A percentile compares a stretch with the other conserved stretches of the same genome.
Evolutionary conservation across 2,113 vertebrate species (phyloP).

Genomic region (Brienomyrus longianalis): DNA sequence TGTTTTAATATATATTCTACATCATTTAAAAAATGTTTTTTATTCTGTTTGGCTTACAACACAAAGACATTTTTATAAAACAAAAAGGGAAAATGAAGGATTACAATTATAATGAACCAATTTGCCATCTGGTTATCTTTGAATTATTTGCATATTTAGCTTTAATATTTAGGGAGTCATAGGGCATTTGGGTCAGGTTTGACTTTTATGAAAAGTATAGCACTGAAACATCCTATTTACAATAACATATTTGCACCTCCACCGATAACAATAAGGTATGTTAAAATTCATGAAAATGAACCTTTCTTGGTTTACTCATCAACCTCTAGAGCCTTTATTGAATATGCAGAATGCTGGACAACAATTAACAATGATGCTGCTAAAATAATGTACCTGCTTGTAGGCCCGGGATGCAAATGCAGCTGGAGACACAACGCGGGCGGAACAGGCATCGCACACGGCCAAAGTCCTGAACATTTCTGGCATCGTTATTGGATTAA

Average conservation of each 20-base stretch:
- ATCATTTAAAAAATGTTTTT: neutral
- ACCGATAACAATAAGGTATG: neutral
- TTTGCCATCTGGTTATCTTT: neutral
- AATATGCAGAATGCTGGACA: neutral
- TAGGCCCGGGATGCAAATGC: neutral
- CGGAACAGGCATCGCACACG: neutral
- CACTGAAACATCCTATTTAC: neutral
- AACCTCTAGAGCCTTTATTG: neutral
- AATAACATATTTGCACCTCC: neutral
- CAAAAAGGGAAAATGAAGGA: neutral
- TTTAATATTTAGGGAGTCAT: neutral
- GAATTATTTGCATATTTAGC: too few relatives aligned
- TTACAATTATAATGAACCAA: neutral
- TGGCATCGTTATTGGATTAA: neutral
- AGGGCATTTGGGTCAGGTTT: neutral
- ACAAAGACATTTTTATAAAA: neutral
- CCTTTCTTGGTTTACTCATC: neutral
- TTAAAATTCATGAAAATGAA: neutral
- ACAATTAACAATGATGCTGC: neutral
- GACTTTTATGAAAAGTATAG: neutral
- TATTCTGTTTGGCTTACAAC: neutral
- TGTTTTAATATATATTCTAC: neutral
- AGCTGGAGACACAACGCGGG: neutral
- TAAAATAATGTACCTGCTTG: neutral
- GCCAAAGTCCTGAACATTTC: neutral